Base-by-base conservation (phyloP, 1,140 invertebrate genomes). In the Eupeodes corollae region DNA sequence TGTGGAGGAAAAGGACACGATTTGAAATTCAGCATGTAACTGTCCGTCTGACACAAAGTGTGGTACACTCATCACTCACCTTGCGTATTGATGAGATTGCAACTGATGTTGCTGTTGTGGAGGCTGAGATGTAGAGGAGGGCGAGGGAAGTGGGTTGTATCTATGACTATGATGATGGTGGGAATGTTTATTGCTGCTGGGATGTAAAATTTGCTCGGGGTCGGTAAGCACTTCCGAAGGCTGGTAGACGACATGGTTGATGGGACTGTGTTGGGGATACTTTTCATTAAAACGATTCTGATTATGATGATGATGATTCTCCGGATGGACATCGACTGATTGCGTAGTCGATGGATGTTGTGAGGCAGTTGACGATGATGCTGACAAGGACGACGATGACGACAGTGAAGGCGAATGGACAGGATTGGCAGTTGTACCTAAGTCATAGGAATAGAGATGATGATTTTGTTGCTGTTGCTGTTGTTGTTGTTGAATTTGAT, bases 301-400 rank as follows among this genome's bases (percentile, higher is more conserved):
- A 44, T 42, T 10, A 10, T 41, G 46, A 37, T 59, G 55, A 10
- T 41, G 46, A 37, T 59, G 55, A 51, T 53, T 44, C 37, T 61
- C 21, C 3, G 21, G 38, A 16, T 51, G 44, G 21, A 26, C 21
- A 26, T 26, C 21, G 21, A 26, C 21, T 26, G 21, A 26, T 26
- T 26, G 21, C 21, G 21, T 26, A 26, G 21, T 26, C 21, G 21
- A 26, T 26, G 21, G 21, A 26, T 26, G 21, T 26, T 26, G 21
- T 26, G 21, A 26, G 21, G 3, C 8, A 26, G 21, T 26, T 26
- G 21, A 26, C 8, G 21, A 26, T 8, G 21, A 26, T 26, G 21
- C 3, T 26, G 21, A 26, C 21, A 8, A 26, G 3, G 21, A 26
- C n/a, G 21, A 26, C 21, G 21, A 26, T 26, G 21, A 26, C 8